phyloP scores from a whole-genome alignment of 1,140 invertebrate genomes.

The Drosophila bocqueti region DNA sequence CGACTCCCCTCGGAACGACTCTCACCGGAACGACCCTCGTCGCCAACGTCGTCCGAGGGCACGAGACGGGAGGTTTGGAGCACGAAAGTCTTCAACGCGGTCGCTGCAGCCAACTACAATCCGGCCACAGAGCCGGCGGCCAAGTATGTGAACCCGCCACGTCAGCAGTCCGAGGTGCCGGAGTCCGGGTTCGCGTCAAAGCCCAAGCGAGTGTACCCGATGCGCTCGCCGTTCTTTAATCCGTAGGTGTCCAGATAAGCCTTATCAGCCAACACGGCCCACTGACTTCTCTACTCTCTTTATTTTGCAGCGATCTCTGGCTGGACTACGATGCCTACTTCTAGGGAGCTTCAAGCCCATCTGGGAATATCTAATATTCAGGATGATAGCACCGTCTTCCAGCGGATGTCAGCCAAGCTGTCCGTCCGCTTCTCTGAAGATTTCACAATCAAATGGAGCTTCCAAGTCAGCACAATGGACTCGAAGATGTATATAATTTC shows the following conservation, averaged over 20 bases:
- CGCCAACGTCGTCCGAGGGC: not conserved
- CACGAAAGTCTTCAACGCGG: slow-evolving; percentile 41
- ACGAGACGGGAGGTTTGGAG: slow-evolving; percentile 25
- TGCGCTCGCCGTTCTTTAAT: slow-evolving; percentile 60
- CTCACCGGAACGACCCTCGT: not conserved
- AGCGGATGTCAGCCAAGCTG: slow-evolving; percentile 20
- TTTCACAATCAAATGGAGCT: not conserved
- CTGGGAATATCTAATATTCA: slow-evolving; percentile 14
- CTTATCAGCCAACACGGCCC: not conserved
- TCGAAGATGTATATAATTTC: not conserved
- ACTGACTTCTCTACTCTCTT: slow-evolving; percentile 14
- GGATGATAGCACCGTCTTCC: not conserved
- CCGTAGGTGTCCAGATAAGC: slow-evolving; percentile 45
- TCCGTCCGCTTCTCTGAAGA: not conserved
- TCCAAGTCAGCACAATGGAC: slow-evolving; percentile 1
- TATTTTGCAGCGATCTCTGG: slow-evolving; percentile 56
- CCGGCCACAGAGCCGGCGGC: slow-evolving; percentile 34
- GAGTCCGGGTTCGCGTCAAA: not conserved
- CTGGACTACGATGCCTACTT: slow-evolving; percentile 35
- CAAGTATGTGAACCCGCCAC: slow-evolving; percentile 40
- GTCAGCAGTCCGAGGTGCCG: not conserved
- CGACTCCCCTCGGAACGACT: not conserved
- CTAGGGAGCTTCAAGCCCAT: not conserved
- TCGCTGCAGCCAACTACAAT: slow-evolving; percentile 54
- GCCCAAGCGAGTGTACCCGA: slow-evolving; percentile 42